Conservation (phyloP, 2,797 vertebrate genomes). For the Spinus pinus region DNA sequence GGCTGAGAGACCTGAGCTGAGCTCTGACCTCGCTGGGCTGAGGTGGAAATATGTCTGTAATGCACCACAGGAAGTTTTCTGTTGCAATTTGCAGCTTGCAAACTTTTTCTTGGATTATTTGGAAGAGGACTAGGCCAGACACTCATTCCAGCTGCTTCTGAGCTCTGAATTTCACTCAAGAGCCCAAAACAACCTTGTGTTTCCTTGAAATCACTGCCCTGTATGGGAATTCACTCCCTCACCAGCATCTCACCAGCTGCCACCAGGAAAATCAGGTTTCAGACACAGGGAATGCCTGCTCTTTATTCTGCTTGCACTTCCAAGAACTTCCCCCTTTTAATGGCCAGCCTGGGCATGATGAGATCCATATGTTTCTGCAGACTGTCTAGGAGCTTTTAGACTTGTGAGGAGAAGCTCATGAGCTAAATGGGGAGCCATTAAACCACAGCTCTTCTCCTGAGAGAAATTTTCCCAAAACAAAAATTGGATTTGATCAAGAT, state of each 20-base stretch:
- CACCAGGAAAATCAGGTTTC: neutral
- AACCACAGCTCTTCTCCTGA: neutral
- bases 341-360: neutral
- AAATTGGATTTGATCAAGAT: neutral
- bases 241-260: neutral
- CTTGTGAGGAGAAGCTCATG: neutral
- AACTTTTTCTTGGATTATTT: neutral
- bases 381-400: neutral
- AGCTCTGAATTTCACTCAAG: neutral
- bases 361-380: neutral
- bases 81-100: neutral
- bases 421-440: neutral
- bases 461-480: neutral
- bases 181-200: neutral
- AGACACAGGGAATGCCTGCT: neutral
- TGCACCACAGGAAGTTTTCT: neutral
- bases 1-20: neutral
- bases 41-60: rapidly evolving
- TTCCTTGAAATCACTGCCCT: neutral
- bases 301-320: neutral
- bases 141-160: neutral
- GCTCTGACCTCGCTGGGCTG: rapidly evolving
- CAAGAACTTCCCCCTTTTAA: neutral
- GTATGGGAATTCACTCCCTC: neutral
- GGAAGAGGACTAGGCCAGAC: neutral